Evolutionary conservation across 2,888 invertebrate species (phyloP), one percentile per base, ranked within the genome.

Genomic region (Scaeva pyrastri): DNA sequence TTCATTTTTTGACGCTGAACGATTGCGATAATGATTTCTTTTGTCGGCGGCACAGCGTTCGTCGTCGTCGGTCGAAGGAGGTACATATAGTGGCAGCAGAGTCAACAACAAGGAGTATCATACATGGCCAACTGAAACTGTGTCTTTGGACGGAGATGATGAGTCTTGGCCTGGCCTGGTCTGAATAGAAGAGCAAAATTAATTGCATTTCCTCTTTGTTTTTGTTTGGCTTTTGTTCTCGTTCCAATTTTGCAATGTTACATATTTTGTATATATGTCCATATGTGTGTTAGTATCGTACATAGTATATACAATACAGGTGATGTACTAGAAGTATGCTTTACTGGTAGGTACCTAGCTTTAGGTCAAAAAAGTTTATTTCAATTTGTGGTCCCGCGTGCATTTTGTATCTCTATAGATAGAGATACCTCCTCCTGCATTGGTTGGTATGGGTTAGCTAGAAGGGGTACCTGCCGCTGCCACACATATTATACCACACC

Each of bases 1-100:
- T 78, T 82, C 77, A 82, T 68, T 72, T 70, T 81, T 85, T 81
- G 79, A 85, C 68, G 80, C 66, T 82, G 86, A 86, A 82, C 73
- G 80, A 85, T 81, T 82, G 82, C 66, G 82, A 82, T 82, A 82
- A 86, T 82, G 77, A 86, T 86, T 86, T 73, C 85, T 73, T 86
- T 86, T 86, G 85, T 86, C 85, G 76, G 80, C 43, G 36, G 11
- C 36, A 16, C 31, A 31, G 5, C 31, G 31, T 31, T 31, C 31
- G 31, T 31, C 31, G 6, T 31, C 31, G 31, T 31, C 31, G 31
- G 31, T 31, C 31, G 31, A 12, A 31, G 0, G 26, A n/a, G 11
- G 64, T n/a, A n/a, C n/a, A n/a, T n/a, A n/a, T n/a, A n/a, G 14
- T 56, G 52, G 14, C 19, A 6, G 23, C 12, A 12, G 52, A 10